Evolutionary conservation across 2,797 vertebrate species (phyloP).

Genomic region (Pipistrellus kuhlii): DNA sequence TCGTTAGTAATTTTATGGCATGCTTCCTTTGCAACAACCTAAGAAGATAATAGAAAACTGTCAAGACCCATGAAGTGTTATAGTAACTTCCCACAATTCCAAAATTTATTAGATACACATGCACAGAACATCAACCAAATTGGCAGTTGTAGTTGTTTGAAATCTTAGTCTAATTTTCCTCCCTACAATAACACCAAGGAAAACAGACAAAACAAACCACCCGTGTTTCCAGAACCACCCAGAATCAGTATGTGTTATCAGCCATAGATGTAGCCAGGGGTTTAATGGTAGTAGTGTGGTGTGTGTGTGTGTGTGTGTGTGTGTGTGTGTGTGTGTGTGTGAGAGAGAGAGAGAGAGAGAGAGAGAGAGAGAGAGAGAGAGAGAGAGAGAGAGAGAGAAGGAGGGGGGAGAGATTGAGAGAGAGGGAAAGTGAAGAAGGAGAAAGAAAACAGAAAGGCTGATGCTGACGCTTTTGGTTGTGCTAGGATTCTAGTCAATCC

Average conservation of each 20-base stretch:
- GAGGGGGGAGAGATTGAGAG: background rate
- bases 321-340: background rate
- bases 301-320: background rate
- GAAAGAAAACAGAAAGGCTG: background rate
- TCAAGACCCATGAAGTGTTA: slow-evolving; percentile 18
- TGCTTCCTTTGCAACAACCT: slow-evolving; percentile 46
- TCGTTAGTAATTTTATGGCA: slow-evolving; percentile 42
- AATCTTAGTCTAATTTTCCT: background rate
- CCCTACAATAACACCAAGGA: background rate
- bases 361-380: background rate
- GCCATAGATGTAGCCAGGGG: background rate
- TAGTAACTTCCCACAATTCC: background rate
- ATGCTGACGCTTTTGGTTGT: background rate
- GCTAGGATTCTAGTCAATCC: background rate
- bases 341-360: no score
- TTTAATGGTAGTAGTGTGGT: background rate
- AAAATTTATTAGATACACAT: slow-evolving; percentile 13
- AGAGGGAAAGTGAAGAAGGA: background rate
- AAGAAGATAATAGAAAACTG: slow-evolving; percentile 43
- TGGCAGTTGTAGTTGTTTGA: background rate
- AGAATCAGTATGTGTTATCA: background rate
- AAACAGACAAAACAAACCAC: slow-evolving; percentile 31
- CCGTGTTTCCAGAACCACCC: background rate
- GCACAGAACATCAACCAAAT: slow-evolving; percentile 25
- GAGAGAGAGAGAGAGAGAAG: background rate